Percentiles rank a stretch among this genome's conserved stretches.
phyloP scores from a whole-genome alignment of 2,113 vertebrate genomes.

The Dendropsophus ebraccatus region DNA sequence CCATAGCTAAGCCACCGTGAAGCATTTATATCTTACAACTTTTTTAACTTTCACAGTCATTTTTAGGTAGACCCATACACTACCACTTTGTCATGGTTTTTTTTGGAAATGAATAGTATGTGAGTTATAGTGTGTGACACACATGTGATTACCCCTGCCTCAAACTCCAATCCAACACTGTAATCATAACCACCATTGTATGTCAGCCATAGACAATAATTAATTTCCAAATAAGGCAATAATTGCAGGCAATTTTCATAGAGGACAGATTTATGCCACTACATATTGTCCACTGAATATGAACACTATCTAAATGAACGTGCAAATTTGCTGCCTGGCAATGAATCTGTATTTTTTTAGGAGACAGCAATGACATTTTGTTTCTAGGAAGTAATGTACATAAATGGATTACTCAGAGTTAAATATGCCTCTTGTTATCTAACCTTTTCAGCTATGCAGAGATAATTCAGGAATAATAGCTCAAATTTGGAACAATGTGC shows the following conservation, averaged over 20 bases:
- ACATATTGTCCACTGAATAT: not conserved
- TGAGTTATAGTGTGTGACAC: too few relatives aligned
- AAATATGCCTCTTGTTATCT: constrained; percentile 42
- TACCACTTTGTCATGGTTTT: too few relatives aligned
- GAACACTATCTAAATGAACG: not conserved
- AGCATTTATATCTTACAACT: too few relatives aligned
- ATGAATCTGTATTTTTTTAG: not conserved
- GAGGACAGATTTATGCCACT: not conserved
- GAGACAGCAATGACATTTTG: not conserved
- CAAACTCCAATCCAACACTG: too few relatives aligned
- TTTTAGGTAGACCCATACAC: too few relatives aligned
- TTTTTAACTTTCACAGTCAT: too few relatives aligned
- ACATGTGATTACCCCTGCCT: too few relatives aligned
- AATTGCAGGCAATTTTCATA: not conserved
- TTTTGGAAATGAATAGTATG: too few relatives aligned
- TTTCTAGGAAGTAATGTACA: constrained; percentile 45
- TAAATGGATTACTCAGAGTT: constrained; percentile 30
- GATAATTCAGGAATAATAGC: constrained; percentile 55
- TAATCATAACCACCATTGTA: too few relatives aligned
- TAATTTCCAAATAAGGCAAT: too few relatives aligned
- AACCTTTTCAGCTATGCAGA: constrained; percentile 56
- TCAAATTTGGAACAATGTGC: not conserved
- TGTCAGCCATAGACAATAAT: too few relatives aligned
- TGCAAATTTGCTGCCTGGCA: not conserved
- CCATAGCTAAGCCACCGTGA: too few relatives aligned